Evolutionary conservation across 92 coral and sea anemone genomes (phyloP), one percentile per base, ranked within the genome.

Genomic region (Micromussa lordhowensis): DNA sequence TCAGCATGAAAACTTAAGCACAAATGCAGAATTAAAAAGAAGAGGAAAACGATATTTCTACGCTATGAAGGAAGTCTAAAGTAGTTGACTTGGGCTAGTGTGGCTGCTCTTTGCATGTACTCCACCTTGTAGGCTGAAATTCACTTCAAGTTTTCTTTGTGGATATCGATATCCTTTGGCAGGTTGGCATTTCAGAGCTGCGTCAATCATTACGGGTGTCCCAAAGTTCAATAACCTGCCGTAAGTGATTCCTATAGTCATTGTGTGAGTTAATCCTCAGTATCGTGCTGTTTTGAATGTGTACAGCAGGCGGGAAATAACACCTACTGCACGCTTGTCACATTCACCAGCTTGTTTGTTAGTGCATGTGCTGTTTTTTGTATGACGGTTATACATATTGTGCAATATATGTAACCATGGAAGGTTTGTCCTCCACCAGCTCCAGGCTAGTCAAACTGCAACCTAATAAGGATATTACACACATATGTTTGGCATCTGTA

Each of bases 181-280:
- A 40, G 80, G 58, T 82, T n/a, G 18, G 53, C 29, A 58, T 18
- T 58, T 58, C 24, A 11, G 77, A 82, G 77, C 86, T 82, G 78
- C 15, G 4, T 30, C 22, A 48, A 82, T 77, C 48, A 29, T 51
- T 79, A 48, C 68, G 36, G 28, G 68, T 54, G 68, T 57, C 15
- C 29, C 1, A 57, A 30, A 40, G 82, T 79, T 31, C 2, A 2
- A 24, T 22, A 63, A 63, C 69, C 69, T 63, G 69, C 14, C 69
- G n/a, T 26, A 77, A 24, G 55, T 75, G 24, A 75, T 24, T 14
- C 30, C 44, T 40, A 26, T 19, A 75, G 29, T 53, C 58, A 40
- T 77, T 77, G 80, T 77, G 21, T 29, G 5, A 10, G 57, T n/a
- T 3, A 53, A 77, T 63, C 69, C 69, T 24, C 28, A 10, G 32